Evolutionary conservation across 2,888 invertebrate species (phyloP).

Genomic region (Phengaris alcon): DNA sequence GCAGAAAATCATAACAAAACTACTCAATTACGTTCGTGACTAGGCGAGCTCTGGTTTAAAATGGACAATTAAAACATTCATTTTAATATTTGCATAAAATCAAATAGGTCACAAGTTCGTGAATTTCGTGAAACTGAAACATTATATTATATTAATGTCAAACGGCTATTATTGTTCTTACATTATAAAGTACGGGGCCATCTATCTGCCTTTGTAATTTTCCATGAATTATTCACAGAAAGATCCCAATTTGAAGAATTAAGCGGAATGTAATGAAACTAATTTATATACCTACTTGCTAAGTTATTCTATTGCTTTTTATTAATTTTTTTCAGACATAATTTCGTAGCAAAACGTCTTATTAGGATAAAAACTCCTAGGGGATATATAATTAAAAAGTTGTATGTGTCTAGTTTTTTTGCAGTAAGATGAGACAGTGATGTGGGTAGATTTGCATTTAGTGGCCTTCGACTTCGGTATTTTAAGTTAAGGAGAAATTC

Average conservation of each 20-base stretch:
- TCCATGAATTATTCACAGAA: background rate
- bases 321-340: background rate
- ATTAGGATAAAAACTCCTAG: no score
- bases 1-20: background rate
- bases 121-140: background rate
- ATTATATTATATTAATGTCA: background rate
- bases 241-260: background rate
- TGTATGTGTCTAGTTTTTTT: no score
- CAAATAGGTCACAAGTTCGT: background rate
- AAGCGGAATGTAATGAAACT: background rate
- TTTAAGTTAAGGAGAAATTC: no score
- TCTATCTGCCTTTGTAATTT: background rate
- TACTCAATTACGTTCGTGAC: conserved; percentile 6
- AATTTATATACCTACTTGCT: background rate
- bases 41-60: background rate
- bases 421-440: no score
- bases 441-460: no score
- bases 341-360: no score
- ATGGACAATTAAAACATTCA: background rate
- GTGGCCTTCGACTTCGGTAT: no score
- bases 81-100: background rate
- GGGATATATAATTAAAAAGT: no score
- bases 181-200: background rate
- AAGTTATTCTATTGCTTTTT: background rate
- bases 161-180: background rate